Evolutionary conservation across 2,797 vertebrate species (phyloP).

Genomic region (Hozukius guyotensis): DNA sequence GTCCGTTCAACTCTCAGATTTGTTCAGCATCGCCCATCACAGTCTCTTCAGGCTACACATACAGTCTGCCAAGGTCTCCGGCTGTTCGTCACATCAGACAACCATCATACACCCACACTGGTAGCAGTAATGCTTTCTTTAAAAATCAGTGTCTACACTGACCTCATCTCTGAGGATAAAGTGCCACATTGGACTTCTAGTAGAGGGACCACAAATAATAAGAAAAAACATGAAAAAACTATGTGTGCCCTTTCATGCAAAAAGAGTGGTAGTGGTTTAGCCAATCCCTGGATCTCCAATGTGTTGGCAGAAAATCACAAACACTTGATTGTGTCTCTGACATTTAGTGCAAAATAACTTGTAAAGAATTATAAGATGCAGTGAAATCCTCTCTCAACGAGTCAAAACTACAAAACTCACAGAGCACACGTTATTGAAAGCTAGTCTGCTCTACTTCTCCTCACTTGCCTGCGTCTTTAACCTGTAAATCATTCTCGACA

Average conservation of each 20-base stretch:
- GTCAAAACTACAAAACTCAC: slow-evolving; percentile 51
- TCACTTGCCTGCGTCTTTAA: neutral
- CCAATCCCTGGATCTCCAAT: slow-evolving; percentile 62
- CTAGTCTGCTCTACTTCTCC: slow-evolving; percentile 21
- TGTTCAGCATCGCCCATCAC: slow-evolving; percentile 22
- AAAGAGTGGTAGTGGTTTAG: slow-evolving; percentile 63
- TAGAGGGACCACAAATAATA: slow-evolving; percentile 45
- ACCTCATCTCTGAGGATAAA: slow-evolving; percentile 69
- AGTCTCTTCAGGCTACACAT: slow-evolving; percentile 41
- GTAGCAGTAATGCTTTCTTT: slow-evolving; percentile 31
- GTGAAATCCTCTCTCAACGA: slow-evolving; percentile 58
- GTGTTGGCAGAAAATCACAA: slow-evolving; percentile 70
- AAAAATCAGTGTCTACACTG: slow-evolving; percentile 51
- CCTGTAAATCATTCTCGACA: neutral
- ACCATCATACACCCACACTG: slow-evolving; percentile 71
- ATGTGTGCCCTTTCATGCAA: slow-evolving; percentile 75
- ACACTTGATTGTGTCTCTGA: slow-evolving; percentile 79
- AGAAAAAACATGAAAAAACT: slow-evolving; percentile 37
- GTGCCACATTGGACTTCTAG: slow-evolving; percentile 71
- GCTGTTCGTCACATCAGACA: slow-evolving; percentile 59
- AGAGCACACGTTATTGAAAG: slow-evolving; percentile 24
- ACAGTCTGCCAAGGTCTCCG: slow-evolving; percentile 66
- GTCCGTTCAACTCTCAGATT: slow-evolving; percentile 72
- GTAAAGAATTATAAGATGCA: slow-evolving; percentile 51
- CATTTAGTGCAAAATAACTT: slow-evolving; percentile 82